Evolutionary conservation across 2,888 invertebrate genomes (phyloP).

Genomic region (Cantharis lateralis): DNA sequence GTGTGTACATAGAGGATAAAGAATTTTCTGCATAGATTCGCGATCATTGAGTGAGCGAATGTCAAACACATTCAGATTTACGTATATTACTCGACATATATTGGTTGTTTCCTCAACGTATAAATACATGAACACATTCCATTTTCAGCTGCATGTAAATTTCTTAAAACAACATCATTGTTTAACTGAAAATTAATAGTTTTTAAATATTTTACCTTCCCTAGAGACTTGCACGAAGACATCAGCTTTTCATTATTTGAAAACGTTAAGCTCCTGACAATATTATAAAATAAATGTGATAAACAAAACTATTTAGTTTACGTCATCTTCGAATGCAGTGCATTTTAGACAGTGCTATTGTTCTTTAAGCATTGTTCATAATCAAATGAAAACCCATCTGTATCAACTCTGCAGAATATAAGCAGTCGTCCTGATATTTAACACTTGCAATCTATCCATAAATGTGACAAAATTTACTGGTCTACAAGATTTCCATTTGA

Average conservation of each 20-base stretch:
- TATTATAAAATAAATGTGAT: slow-evolving; percentile 35
- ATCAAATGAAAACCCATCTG: slow-evolving; percentile 50
- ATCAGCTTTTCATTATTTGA: not conserved
- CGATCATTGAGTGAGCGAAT: slow-evolving; percentile 42
- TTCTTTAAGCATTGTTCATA: slow-evolving; percentile 47
- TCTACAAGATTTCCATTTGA: slow-evolving; percentile 22
- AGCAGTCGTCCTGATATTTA: slow-evolving; percentile 22
- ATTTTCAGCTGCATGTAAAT: not conserved
- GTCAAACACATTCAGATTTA: slow-evolving; percentile 36
- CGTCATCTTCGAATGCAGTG: slow-evolving; percentile 44
- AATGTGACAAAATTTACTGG: slow-evolving; percentile 8
- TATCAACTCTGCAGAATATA: slow-evolving; percentile 38
- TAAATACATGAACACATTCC: not conserved
- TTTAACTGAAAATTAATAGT: too few species aligned
- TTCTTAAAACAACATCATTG: not conserved
- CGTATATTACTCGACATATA: not conserved
- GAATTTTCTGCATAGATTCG: slow-evolving; percentile 44
- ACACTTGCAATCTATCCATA: slow-evolving; percentile 4
- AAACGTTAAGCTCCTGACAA: slow-evolving; percentile 22
- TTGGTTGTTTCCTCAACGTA: not conserved
- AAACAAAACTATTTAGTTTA: slow-evolving; percentile 41
- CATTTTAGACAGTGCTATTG: slow-evolving; percentile 43
- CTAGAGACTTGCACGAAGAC: not conserved
- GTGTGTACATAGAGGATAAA: slow-evolving; percentile 51
- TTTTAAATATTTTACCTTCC: too few species aligned